Evolutionary conservation across 2,888 invertebrate species (phyloP).

Genomic region (Caenorhabditis sulstoni): DNA sequence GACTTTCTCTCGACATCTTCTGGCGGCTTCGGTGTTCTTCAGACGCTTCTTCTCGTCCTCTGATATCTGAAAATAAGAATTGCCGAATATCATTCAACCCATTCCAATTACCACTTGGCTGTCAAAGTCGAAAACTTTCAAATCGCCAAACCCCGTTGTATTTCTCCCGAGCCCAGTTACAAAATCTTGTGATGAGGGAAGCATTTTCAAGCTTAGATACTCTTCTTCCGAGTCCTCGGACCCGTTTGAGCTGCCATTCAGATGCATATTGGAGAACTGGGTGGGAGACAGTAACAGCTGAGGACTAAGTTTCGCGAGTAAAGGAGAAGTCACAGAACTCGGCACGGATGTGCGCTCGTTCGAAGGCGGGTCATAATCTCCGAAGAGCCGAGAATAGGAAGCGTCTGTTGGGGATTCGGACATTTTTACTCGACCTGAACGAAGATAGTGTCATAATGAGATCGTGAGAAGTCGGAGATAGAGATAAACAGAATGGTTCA

Average conservation of each 20-base stretch:
- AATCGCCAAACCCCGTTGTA: no score
- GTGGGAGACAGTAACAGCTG: not conserved
- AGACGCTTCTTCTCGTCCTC: constrained; percentile 53
- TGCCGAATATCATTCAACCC: not conserved
- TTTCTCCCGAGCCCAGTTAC: no score
- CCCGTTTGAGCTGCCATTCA: not conserved
- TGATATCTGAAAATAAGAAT: constrained; percentile 23
- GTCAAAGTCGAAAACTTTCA: constrained; percentile 12
- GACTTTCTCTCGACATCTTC: constrained; percentile 56
- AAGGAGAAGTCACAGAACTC: constrained; percentile 11
- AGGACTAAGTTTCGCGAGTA: constrained; percentile 7
- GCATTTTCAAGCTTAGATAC: not conserved
- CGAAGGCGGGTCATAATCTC: constrained; percentile 41
- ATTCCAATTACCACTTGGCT: not conserved
- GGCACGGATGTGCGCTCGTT: not conserved
- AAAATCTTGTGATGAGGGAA: not conserved
- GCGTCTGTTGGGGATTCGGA: constrained; percentile 8
- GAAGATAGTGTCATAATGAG: not conserved
- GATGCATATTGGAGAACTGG: constrained; percentile 16
- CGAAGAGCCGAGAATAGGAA: constrained; percentile 18
- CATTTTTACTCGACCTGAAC: constrained; percentile 19
- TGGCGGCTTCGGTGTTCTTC: constrained; percentile 54
- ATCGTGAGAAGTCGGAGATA: not conserved
- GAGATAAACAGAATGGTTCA: not conserved
- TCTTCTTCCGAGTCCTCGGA: constrained; percentile 49